Conservation (phyloP, 1,140 invertebrate genomes). For the Hirudo medicinalis region DNA sequence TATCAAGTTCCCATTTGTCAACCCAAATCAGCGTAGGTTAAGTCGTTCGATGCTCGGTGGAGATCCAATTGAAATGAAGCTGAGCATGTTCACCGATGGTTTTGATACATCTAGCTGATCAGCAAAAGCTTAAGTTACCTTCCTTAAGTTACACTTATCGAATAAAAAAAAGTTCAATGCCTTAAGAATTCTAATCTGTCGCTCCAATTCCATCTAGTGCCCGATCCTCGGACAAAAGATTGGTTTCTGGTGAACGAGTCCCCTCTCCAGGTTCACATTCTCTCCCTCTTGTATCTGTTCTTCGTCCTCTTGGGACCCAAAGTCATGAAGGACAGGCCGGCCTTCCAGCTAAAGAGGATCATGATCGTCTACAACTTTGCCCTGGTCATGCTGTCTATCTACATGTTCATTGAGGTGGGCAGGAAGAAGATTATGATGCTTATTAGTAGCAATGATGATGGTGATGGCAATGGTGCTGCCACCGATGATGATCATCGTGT, state of each 20-base stretch:
- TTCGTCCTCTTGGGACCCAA: constrained; percentile 28
- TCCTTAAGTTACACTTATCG: neutral
- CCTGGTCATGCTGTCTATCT: constrained; percentile 31
- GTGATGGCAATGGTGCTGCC: neutral
- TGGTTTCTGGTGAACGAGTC: constrained; percentile 23
- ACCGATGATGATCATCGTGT: neutral
- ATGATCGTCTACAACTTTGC: constrained; percentile 35
- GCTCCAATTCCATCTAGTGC: neutral
- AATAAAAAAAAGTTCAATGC: too few species aligned
- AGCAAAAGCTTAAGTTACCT: neutral
- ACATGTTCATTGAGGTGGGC: constrained; percentile 29
- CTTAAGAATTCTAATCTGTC: neutral
- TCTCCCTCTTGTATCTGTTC: constrained; percentile 21
- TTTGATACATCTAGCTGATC: neutral
- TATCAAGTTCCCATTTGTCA: too few species aligned
- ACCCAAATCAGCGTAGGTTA: too few species aligned
- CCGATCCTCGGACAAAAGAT: constrained; percentile 23
- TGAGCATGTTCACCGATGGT: neutral
- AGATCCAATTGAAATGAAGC: too few species aligned
- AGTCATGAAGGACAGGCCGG: constrained; percentile 31
- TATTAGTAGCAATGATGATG: neutral
- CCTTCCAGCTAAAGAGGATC: constrained; percentile 29
- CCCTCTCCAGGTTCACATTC: constrained; percentile 21
- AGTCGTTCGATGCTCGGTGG: too few species aligned
- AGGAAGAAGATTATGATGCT: neutral